These are phyloP conservation scores for Capitulum mitella DNA, from an alignment of 2,888 invertebrate species.

Conservation along the genomic window DNA sequence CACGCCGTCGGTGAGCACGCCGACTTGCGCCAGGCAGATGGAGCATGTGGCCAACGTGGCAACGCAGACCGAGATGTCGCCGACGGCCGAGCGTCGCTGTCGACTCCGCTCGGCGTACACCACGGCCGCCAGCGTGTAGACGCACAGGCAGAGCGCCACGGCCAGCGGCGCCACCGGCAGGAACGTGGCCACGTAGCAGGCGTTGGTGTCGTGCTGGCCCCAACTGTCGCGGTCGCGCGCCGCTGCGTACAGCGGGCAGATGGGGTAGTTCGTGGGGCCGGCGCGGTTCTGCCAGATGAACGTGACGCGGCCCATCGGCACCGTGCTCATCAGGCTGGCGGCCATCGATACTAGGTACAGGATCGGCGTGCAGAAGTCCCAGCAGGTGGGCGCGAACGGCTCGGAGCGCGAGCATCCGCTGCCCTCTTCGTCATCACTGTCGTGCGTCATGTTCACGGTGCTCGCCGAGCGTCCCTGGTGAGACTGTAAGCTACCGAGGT, in stretches of 20 bases:
- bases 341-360: background rate
- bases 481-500: too few species aligned
- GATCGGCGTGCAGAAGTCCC: constrained; percentile 15
- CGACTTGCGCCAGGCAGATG: background rate
- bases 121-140: constrained; percentile 10
- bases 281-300: constrained; percentile 23
- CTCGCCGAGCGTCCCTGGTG: too few species aligned
- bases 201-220: background rate
- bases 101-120: background rate
- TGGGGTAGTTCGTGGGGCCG: background rate
- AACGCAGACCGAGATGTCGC: background rate
- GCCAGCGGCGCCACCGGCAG: constrained; percentile 17
- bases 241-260: constrained; percentile 4
- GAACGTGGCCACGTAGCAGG: constrained; percentile 16
- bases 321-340: constrained; percentile 8
- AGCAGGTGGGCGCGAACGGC: constrained; percentile 3
- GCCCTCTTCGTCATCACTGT: too few species aligned
- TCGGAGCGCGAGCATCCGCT: background rate
- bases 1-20: background rate
- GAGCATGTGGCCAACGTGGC: background rate
- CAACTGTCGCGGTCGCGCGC: background rate
- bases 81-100: background rate
- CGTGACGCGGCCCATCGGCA: constrained; percentile 14
- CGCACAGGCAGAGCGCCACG: constrained; percentile 18
- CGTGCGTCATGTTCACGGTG: too few species aligned